Base-by-base conservation (phyloP, 2,888 invertebrate species). In the Apeira syringaria region DNA sequence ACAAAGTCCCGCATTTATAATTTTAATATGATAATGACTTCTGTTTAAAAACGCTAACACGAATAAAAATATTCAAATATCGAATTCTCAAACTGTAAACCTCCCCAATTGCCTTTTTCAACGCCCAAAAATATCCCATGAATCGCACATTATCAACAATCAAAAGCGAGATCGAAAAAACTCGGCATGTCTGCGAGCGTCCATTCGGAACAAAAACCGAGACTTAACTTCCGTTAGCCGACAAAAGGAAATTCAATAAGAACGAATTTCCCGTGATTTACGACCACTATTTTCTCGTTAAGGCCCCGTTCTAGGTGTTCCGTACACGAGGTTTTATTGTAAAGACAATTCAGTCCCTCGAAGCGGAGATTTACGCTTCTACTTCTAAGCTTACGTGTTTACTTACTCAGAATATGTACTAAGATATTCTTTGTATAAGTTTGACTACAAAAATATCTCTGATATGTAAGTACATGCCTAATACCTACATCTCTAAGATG, bases 181-280 rank as follows among this genome's bases (percentile, higher is more conserved):
- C 66, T 61, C 60, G 61, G 68, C 70, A 65, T 70, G 72, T 71
- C 76, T 70, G 59, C 56, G 61, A 63, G 71, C 79, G 73, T 76
- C 75, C 74, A 73, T 79, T 78, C 57, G 65, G 72, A 80, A 80
- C 75, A 84, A 87, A 85, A 86, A 85, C 74, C 66, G 70, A 73
- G 76, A 72, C 74, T 64, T 65, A 53, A 69, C 74, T 80, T 81
- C 79, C 80, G 74, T 68, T 75, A 64, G 56, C 77, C 75, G 75
- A 79, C 78, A 74, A 80, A 80, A 82, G 86, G 82, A 88, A 88
- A 89, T 89, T 89, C 87, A 87, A 88, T 89, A 87, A 87, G 85
- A 80, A 76, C 74, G 83, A 86, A 84, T 87, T 87, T 87, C 79
- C 85, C 73, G 71, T 85, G 85, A 88, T 88, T 88, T 87, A 88